phyloP scores from a whole-genome alignment of 2,797 vertebrate genomes.

The Carcharodon carcharias region DNA sequence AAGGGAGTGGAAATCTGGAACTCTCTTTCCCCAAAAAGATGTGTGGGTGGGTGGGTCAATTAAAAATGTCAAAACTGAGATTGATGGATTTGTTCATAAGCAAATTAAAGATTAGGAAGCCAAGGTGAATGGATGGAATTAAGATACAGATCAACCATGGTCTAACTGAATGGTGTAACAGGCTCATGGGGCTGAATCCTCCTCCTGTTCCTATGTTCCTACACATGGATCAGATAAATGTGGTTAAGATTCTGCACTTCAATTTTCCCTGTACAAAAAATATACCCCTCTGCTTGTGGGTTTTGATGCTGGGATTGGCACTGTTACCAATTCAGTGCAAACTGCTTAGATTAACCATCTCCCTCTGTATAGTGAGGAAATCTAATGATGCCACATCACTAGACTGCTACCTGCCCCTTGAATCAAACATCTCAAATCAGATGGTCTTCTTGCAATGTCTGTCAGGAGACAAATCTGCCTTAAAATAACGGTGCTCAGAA shows the following conservation, averaged over 20 bases:
- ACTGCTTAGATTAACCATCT: background rate
- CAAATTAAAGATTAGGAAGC: background rate
- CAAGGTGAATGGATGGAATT: background rate
- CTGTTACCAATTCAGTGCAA: background rate
- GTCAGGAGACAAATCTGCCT: background rate
- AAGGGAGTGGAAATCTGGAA: background rate
- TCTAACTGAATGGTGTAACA: background rate
- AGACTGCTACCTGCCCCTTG: background rate
- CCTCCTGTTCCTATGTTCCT: background rate
- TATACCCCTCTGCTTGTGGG: background rate
- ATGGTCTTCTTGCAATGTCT: background rate
- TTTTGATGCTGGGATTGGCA: background rate
- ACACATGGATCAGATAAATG: background rate
- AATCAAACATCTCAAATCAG: background rate
- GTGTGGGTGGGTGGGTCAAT: background rate
- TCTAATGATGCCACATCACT: background rate
- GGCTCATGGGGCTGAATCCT: background rate
- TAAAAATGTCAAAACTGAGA: background rate
- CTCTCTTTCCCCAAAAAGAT: background rate
- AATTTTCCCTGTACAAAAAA: background rate
- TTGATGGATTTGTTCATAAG: background rate
- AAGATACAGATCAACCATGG: background rate
- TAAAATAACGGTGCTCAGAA: background rate
- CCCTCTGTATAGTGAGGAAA: background rate
- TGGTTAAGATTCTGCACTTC: background rate